phyloP scores from a whole-genome alignment of 2,888 invertebrate genomes.

The Phyto melanocephala region DNA sequence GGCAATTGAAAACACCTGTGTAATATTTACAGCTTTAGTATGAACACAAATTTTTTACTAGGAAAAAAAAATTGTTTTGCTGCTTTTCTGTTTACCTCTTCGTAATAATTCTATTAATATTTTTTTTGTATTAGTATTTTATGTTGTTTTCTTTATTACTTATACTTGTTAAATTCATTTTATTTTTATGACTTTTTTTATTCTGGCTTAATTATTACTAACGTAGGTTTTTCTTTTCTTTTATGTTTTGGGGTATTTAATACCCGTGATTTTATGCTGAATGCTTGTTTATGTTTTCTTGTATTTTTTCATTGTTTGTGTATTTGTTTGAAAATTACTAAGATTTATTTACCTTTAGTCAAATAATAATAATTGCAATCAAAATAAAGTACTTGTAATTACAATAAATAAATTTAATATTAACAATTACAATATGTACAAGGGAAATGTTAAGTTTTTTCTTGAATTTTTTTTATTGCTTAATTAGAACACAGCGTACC shows the following conservation, averaged over 20 bases:
- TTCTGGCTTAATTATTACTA: conserved; percentile 59
- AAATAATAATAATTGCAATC: conserved; percentile 6
- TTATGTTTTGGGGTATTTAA: conserved; percentile 35
- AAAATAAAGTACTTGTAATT: neutral
- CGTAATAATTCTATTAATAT: neutral
- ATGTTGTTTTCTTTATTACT: neutral
- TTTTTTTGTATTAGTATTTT: neutral
- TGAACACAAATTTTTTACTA: neutral
- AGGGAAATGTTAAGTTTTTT: neutral
- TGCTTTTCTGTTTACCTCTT: neutral
- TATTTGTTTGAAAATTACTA: neutral
- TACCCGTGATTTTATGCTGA: conserved; percentile 26
- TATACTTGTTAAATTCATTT: neutral
- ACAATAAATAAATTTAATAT: neutral
- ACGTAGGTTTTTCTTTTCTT: neutral
- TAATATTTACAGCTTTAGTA: conserved; percentile 32
- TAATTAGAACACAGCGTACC: neutral
- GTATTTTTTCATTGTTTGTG: neutral
- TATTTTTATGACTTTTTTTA: conserved; percentile 24
- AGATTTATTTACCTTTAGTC: neutral
- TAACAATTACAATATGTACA: neutral
- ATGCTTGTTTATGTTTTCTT: neutral
- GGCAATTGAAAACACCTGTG: conserved; percentile 55
- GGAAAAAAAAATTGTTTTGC: neutral
- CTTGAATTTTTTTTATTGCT: neutral